Percentiles rank a stretch among this genome's conserved stretches.
These are phyloP conservation scores for Eira barbara DNA, from an alignment of 2,113 vertebrate genomes.

Conservation along the genomic window DNA sequence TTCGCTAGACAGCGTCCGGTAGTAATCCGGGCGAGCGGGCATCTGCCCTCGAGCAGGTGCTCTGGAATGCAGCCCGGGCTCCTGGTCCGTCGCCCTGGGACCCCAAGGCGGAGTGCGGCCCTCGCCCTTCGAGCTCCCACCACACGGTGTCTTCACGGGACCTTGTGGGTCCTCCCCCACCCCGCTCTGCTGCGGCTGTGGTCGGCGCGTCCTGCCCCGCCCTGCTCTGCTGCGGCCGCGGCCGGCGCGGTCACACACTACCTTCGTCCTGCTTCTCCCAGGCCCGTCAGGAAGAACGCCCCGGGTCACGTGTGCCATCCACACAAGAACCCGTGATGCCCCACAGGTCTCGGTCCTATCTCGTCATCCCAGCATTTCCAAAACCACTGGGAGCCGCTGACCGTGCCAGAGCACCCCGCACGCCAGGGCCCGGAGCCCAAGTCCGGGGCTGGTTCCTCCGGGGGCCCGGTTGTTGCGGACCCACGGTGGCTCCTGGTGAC, in stretches of 20 bases:
- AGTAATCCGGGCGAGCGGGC: neutral
- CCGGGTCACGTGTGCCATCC: accelerated
- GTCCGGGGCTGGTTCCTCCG: neutral
- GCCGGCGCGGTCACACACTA: accelerated
- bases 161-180: neutral
- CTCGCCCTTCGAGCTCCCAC: accelerated
- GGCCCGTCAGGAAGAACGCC: neutral
- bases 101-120: neutral
- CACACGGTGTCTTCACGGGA: neutral
- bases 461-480: neutral
- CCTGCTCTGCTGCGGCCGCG: neutral
- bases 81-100: neutral
- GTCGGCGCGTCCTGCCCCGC: no score
- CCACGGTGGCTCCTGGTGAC: neutral
- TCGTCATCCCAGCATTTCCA: no score
- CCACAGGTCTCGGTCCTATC: neutral
- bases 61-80: neutral
- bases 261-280: neutral
- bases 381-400: neutral
- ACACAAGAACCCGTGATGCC: accelerated
- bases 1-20: neutral
- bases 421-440: neutral
- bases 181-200: neutral
- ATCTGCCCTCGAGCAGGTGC: neutral
- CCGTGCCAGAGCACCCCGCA: neutral